Conservation (phyloP, 2,888 invertebrate species). For the Eristalis arbustorum region DNA sequence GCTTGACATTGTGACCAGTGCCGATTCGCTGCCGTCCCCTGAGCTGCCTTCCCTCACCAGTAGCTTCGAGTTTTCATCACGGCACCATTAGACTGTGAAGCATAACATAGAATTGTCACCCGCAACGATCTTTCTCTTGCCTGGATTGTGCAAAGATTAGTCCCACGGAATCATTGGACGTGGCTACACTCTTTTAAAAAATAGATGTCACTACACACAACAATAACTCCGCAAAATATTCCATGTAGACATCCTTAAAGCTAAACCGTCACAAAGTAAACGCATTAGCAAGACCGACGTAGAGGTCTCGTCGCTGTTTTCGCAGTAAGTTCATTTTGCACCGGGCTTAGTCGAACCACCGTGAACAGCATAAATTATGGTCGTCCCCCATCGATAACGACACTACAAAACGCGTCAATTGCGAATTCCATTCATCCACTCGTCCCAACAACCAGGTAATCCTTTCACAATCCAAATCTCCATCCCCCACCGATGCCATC, state of each 20-base stretch:
- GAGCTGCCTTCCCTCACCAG: too few relatives aligned
- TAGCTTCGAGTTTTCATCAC: too few relatives aligned
- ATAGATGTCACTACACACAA: background rate
- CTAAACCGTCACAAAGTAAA: background rate
- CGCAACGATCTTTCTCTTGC: too few relatives aligned
- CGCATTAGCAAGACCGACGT: background rate
- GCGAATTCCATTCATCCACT: conserved; percentile 4
- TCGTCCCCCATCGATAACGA: background rate
- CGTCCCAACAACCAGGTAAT: conserved; percentile 31
- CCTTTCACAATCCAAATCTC: background rate
- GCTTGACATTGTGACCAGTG: too few relatives aligned
- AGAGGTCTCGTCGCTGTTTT: too few relatives aligned
- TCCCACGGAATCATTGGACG: too few relatives aligned
- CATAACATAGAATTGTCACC: too few relatives aligned
- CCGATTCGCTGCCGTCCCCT: too few relatives aligned
- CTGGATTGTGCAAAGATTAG: too few relatives aligned
- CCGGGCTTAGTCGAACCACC: background rate
- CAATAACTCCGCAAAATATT: background rate
- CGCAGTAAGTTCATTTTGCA: background rate
- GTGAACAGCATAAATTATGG: background rate
- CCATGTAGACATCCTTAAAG: background rate
- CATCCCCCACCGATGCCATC: background rate
- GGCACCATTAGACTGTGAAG: too few relatives aligned
- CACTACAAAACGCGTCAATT: conserved; percentile 14
- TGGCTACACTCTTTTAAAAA: too few relatives aligned